phyloP scores from a whole-genome alignment of 2,888 invertebrate species.

The Rhogogaster chlorosoma region DNA sequence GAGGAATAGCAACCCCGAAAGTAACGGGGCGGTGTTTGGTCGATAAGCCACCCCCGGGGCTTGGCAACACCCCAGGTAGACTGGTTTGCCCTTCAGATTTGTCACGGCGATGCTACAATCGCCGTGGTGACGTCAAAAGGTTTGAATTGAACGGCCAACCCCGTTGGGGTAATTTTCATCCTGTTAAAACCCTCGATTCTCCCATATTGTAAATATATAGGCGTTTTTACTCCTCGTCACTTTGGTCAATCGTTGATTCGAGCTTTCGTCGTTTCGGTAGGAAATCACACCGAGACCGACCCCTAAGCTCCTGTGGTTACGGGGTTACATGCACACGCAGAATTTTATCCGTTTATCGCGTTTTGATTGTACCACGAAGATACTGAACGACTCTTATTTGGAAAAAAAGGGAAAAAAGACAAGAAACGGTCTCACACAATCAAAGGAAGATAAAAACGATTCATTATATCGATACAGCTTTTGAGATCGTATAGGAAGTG shows the following conservation, averaged over 20 bases:
- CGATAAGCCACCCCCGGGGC: slow-evolving; percentile 69
- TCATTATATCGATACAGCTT: background rate
- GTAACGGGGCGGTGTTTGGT: slow-evolving; percentile 70
- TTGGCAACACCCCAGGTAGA: slow-evolving; percentile 70
- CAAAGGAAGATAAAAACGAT: background rate
- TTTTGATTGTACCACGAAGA: too few relatives aligned
- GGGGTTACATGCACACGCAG: background rate
- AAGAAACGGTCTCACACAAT: background rate
- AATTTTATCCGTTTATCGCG: too few relatives aligned
- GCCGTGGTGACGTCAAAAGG: slow-evolving; percentile 38
- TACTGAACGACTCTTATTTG: too few relatives aligned
- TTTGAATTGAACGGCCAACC: slow-evolving; percentile 18
- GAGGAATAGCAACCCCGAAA: slow-evolving; percentile 14
- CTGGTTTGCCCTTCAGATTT: slow-evolving; percentile 53
- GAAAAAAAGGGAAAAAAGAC: too few relatives aligned
- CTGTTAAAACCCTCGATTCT: background rate
- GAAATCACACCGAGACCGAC: background rate
- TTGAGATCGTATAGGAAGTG: background rate
- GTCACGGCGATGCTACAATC: slow-evolving; percentile 46
- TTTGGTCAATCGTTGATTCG: slow-evolving; percentile 34
- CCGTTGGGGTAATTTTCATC: background rate
- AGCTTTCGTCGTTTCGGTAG: background rate
- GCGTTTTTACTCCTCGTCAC: slow-evolving; percentile 20
- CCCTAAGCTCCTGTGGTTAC: background rate
- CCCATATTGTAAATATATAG: background rate